Evolutionary conservation across 2,797 vertebrate species (phyloP).

Genomic region (Onychomys leucogaster): DNA sequence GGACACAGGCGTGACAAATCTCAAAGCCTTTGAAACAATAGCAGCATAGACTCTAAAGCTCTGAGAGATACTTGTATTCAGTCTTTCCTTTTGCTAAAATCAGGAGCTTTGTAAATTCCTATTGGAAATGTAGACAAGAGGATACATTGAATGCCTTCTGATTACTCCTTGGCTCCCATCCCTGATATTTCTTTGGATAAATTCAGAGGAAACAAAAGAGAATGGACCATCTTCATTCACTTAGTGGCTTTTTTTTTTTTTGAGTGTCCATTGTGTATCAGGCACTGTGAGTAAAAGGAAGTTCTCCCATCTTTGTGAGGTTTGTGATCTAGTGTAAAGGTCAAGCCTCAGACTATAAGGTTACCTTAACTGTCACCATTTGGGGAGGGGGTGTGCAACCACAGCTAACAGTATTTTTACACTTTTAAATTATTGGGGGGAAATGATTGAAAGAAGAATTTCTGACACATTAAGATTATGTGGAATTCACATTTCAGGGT

Average conservation of each 20-base stretch:
- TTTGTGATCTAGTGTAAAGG: neutral
- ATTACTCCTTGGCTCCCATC: constrained; percentile 10
- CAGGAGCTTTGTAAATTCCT: constrained; percentile 53
- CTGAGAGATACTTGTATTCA: constrained; percentile 48
- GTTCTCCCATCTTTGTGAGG: neutral
- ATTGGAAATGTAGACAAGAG: constrained; percentile 59
- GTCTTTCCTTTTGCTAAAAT: constrained; percentile 64
- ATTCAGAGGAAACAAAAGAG: constrained; percentile 45
- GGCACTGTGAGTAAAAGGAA: constrained; percentile 13
- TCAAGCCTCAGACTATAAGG: neutral
- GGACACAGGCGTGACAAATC: neutral
- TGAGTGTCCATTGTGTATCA: neutral
- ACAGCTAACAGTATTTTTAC: neutral
- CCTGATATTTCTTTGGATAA: constrained; percentile 35
- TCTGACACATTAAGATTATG: neutral
- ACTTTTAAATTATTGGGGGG: neutral
- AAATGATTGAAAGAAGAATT: constrained; percentile 11
- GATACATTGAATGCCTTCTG: constrained; percentile 26
- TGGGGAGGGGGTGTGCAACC: neutral
- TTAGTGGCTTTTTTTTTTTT: neutral
- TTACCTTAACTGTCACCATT: neutral
- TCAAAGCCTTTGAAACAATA: neutral
- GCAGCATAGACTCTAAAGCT: neutral
- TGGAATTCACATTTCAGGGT: constrained; percentile 17
- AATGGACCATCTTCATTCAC: neutral